Conservation (phyloP, 1,140 invertebrate species). For the Aricia agestis region DNA sequence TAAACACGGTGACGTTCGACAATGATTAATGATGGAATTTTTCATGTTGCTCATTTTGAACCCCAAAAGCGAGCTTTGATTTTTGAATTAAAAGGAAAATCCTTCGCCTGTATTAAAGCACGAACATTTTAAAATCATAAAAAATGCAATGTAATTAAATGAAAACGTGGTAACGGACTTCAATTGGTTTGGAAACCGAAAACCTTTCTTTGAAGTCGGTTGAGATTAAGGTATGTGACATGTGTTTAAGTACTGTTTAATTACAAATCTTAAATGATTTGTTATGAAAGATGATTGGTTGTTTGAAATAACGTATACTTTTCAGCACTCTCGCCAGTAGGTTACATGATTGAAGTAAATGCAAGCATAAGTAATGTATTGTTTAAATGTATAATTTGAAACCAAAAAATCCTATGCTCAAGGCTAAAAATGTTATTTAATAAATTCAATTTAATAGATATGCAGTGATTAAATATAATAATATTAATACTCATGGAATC, state of each 20-base stretch:
- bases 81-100: constrained; percentile 23
- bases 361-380: too few relatives aligned
- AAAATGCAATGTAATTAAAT: not conserved
- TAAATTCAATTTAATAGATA: too few relatives aligned
- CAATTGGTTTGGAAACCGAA: not conserved
- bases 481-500: too few relatives aligned
- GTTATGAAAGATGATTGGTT: not conserved
- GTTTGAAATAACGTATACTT: constrained; percentile 11
- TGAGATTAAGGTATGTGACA: not conserved
- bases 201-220: not conserved
- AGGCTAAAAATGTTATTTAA: too few relatives aligned
- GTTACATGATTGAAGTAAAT: too few relatives aligned
- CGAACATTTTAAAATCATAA: not conserved
- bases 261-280: not conserved
- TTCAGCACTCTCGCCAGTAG: not conserved
- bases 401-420: too few relatives aligned
- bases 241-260: not conserved
- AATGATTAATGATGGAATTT: constrained; percentile 7
- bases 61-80: not conserved
- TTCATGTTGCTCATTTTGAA: constrained; percentile 13
- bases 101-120: constrained; percentile 2
- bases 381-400: too few relatives aligned
- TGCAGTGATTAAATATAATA: too few relatives aligned
- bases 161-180: not conserved
- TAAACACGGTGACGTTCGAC: constrained; percentile 11